phyloP scores from a whole-genome alignment of 30 jellyfish, hydroid and myxozoan species.

The Chironex yamaguchii region DNA sequence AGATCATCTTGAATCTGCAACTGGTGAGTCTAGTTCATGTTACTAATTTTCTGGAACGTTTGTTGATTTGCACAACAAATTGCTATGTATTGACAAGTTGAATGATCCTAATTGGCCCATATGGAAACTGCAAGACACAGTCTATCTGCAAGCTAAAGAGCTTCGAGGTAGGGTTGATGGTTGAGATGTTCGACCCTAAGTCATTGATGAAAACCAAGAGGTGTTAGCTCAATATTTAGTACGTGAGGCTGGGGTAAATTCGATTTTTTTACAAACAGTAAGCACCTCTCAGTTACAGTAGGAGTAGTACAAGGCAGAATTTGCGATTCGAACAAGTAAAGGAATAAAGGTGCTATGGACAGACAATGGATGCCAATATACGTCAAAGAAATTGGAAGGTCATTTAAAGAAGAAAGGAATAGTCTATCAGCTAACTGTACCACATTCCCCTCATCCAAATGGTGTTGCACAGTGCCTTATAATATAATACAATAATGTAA shows the following conservation, averaged over 20 bases:
- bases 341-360: constrained; percentile 11
- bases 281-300: not conserved
- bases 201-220: not conserved
- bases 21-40: not conserved
- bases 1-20: not conserved
- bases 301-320: constrained; percentile 2
- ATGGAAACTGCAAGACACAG: not conserved
- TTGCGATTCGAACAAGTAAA: not conserved
- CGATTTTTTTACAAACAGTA: not conserved
- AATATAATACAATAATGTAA: too few relatives aligned
- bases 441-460: too few relatives aligned
- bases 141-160: not conserved
- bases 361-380: constrained; percentile 57
- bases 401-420: too few relatives aligned
- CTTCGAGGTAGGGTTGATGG: not conserved
- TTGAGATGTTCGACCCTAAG: not conserved
- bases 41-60: too few relatives aligned
- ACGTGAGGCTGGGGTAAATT: not conserved
- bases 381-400: too few relatives aligned
- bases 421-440: too few relatives aligned
- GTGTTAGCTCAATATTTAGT: not conserved
- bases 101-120: not conserved
- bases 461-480: too few relatives aligned
- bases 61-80: not conserved
- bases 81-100: not conserved